Evolutionary conservation across 1,140 invertebrate species (phyloP), one percentile per base, ranked within the genome.

Genomic region (Drosophila athabasca): DNA sequence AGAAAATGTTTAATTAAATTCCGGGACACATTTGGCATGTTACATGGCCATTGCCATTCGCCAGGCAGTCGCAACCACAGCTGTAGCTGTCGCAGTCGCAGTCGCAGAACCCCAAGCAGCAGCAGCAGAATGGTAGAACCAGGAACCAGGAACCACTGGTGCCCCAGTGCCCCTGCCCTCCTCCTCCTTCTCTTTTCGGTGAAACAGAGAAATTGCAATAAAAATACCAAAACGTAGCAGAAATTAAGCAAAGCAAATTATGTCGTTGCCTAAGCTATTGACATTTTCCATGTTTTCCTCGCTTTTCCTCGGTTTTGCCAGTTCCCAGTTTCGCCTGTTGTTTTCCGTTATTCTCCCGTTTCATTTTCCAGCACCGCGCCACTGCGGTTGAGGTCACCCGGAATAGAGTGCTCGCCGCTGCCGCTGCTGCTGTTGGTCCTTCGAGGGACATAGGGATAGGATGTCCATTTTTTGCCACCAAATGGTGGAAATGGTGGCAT

Each of bases 1-100:
- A 76, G 83, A 85, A 85, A 87, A 88, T 88, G 78, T 88, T 85
- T 85, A 85, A 85, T 85, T 85, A 85, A 85, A 85, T 85, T 85
- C 82, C 82, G 83, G 82, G 82, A 87, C 82, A 85, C 82, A 85
- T 87, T 85, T 88, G 82, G 82, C 83, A 87, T 87, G 82, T 88
- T 85, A 88, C 82, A 85, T 85, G 4, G 35, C 35, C 35, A 39
- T 39, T 39, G 35, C 11, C 35, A 11, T 39, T 11, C 17, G 11
- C 35, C 31, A 11, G 13, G n/a, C 57, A 46, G 45, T 65, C 68
- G 24, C 64, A 77, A 74, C 81, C 81, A 80, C 76, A 85, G 67
- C 59, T 81, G 46, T 54, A 62, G 59, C 52, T 24, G 26, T 13
- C n/a, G n/a, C n/a, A n/a, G 44, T 52, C 15, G 44, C 22, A 26